A percentile compares a stretch with the other conserved stretches of the same genome.
phyloP scores from a whole-genome alignment of 2,797 vertebrate genomes.

The Melanotaenia maccullochi region DNA sequence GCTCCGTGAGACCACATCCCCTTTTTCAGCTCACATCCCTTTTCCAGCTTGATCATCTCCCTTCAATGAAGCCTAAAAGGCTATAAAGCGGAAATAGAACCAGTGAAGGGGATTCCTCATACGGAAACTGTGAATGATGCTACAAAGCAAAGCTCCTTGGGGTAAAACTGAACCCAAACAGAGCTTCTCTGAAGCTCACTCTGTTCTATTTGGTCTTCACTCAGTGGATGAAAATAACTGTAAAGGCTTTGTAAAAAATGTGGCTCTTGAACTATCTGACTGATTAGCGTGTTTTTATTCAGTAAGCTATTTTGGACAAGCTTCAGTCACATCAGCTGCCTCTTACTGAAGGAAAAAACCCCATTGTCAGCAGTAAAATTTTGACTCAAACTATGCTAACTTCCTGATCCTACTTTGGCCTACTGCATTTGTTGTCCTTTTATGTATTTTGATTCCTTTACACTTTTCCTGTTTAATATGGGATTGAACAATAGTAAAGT shows the following conservation, averaged over 20 bases:
- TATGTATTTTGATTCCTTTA: not conserved
- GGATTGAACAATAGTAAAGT: not conserved
- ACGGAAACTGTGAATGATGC: constrained; percentile 62
- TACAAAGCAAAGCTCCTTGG: constrained; percentile 56
- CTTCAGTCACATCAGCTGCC: not conserved
- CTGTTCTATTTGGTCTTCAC: constrained; percentile 27
- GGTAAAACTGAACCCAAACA: constrained; percentile 71
- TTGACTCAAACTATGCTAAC: not conserved
- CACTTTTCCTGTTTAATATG: not conserved
- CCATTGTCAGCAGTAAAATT: constrained; percentile 1
- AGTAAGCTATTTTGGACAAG: constrained; percentile 3
- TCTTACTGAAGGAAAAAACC: not conserved
- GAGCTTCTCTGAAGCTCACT: constrained; percentile 48
- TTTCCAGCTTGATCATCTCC: constrained; percentile 70
- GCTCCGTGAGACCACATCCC: constrained; percentile 72
- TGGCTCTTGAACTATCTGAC: constrained; percentile 10
- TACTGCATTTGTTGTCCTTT: not conserved
- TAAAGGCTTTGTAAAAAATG: constrained; percentile 21
- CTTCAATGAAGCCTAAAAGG: constrained; percentile 58
- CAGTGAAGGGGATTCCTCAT: constrained; percentile 69
- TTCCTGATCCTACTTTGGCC: not conserved
- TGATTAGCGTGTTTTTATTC: not conserved
- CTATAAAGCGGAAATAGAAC: constrained; percentile 70
- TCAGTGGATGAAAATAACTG: constrained; percentile 18
- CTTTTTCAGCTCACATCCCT: constrained; percentile 82